phyloP scores from a whole-genome alignment of 2,888 invertebrate species.

The Parelbella ahira region DNA sequence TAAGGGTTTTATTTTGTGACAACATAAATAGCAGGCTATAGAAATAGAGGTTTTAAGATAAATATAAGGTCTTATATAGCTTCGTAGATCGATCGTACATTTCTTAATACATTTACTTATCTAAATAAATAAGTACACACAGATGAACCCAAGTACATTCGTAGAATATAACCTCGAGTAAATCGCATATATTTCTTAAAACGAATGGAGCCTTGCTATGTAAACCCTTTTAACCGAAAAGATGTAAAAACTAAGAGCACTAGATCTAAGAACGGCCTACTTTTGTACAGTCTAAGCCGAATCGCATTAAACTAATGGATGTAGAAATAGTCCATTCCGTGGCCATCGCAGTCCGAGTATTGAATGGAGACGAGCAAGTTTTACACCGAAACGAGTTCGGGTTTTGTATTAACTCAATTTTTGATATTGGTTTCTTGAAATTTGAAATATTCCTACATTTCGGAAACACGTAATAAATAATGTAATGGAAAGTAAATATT shows the following conservation, averaged over 20 bases:
- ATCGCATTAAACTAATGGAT: constrained; percentile 62
- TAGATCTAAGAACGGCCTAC: constrained; percentile 29
- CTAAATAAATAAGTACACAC: constrained; percentile 21
- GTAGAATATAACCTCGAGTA: no score
- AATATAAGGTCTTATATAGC: constrained; percentile 16
- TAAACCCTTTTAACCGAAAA: constrained; percentile 25
- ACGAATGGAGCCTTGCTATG: constrained; percentile 14
- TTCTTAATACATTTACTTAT: constrained; percentile 23
- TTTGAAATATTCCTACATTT: no score
- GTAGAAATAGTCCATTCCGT: constrained; percentile 52
- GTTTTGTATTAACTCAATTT: no score
- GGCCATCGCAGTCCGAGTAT: constrained; percentile 16
- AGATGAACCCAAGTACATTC: constrained; percentile 8
- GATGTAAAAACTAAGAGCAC: constrained; percentile 23
- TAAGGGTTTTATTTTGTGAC: no score
- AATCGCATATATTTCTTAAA: constrained; percentile 17
- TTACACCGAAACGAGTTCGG: constrained; percentile 23
- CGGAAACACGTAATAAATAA: no score
- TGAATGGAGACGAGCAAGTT: constrained; percentile 10
- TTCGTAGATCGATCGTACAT: constrained; percentile 11
- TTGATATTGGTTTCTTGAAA: no score
- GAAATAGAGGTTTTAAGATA: no score
- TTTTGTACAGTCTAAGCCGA: constrained; percentile 45
- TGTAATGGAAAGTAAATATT: no score
- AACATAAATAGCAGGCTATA: no score